A percentile compares a stretch with the other conserved stretches of the same genome.
Evolutionary conservation across 1,140 invertebrate species (phyloP).

Genomic region (Probaryconus sp.): DNA sequence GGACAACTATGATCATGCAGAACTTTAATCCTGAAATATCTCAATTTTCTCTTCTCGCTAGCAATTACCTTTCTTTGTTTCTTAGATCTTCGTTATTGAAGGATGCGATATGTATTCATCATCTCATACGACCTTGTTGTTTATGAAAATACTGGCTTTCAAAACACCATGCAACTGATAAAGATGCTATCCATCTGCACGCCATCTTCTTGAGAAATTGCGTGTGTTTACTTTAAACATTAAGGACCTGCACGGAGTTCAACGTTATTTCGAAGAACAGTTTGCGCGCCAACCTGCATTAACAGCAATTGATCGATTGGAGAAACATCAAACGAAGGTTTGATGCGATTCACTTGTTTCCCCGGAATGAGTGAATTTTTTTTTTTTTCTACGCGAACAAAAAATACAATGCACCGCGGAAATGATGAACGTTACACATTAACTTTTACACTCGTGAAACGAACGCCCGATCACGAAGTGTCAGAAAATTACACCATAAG

Average conservation of each 20-base stretch:
- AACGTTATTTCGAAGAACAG: neutral
- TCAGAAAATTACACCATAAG: too few relatives aligned
- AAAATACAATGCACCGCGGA: too few relatives aligned
- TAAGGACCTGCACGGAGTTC: slow-evolving; percentile 20
- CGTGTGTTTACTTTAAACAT: slow-evolving; percentile 48
- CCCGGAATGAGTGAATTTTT: too few relatives aligned
- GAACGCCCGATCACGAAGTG: too few relatives aligned
- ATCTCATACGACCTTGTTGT: slow-evolving; percentile 51
- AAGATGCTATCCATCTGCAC: slow-evolving; percentile 38
- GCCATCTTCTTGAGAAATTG: slow-evolving; percentile 39
- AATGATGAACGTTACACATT: too few relatives aligned
- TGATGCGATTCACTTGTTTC: too few relatives aligned
- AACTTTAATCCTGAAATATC: slow-evolving; percentile 53
- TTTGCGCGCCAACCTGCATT: neutral
- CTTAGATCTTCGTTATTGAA: slow-evolving; percentile 54
- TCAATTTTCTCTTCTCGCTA: slow-evolving; percentile 40
- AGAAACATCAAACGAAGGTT: too few relatives aligned
- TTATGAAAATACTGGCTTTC: slow-evolving; percentile 58
- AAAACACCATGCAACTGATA: slow-evolving; percentile 23
- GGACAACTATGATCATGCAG: slow-evolving; percentile 41
- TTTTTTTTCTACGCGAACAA: too few relatives aligned
- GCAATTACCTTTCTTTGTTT: slow-evolving; percentile 61
- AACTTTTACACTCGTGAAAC: too few relatives aligned
- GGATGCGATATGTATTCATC: slow-evolving; percentile 40
- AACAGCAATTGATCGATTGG: neutral